Evolutionary conservation across 2,888 invertebrate genomes (phyloP), one percentile per base, ranked within the genome.

Genomic region (Frankliniella fusca): DNA sequence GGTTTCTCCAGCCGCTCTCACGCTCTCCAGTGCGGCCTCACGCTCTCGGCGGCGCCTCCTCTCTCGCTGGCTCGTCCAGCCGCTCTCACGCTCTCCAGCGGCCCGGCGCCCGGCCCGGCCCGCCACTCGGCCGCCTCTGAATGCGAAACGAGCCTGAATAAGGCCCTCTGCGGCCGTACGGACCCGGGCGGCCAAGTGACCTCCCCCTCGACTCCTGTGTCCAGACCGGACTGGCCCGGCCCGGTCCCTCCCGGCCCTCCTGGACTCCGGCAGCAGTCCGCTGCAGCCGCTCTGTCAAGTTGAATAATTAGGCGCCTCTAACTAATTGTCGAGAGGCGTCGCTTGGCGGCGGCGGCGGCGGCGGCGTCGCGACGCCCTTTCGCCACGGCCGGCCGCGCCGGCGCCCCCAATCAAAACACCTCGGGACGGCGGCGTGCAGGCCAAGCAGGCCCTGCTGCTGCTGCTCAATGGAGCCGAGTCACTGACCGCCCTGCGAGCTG

Each of bases 321-420:
- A 27, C 70, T 76, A 76, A 76, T 76, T 76, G 70, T 76, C 70
- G n/a, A 61, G 61, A n/a, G 38, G 54, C 54, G 18, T 54, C 70
- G 27, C 27, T 76, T 23, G 70, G 11, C 70, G 70, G 70, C n/a
- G 70, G 0, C 70, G 70, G n/a, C n/a, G n/a, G n/a, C n/a, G n/a
- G n/a, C n/a, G 70, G 70, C n/a, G 70, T 1, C 70, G 70, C 70
- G 70, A 76, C 70, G 70, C 70, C 70, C 27, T 12, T 76, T 76
- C 70, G 70, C 27, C 27, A n/a, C 70, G 70, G 11, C 70, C 3
- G 18, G 70, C 27, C 27, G 8, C 70, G 70, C 3, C 70, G 23
- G 18, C n/a, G 61, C 15, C 38, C 38, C 38, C 38, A 38, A 38
- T 38, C 38, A 38, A 38, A 38, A 38, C 38, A 38, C 38, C 38